These are phyloP conservation scores for Malurus alboscapulatus DNA, from an alignment of 2,113 vertebrate genomes.

Conservation along the genomic window DNA sequence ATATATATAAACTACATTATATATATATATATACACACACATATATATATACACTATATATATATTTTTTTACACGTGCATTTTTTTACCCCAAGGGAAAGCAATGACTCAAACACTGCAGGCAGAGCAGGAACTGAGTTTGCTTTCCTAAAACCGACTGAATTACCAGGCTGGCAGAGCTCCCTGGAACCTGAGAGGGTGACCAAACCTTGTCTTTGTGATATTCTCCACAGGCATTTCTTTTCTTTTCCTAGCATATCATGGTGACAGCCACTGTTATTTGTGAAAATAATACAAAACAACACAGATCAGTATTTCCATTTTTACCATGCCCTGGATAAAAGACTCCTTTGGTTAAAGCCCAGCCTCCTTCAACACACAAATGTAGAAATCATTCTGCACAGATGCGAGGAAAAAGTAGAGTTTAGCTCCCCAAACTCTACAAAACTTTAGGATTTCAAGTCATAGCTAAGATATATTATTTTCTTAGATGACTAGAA, in stretches of 20 bases:
- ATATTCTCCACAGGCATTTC: background rate
- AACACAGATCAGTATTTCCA: constrained; percentile 15
- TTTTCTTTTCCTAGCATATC: background rate
- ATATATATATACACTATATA: background rate
- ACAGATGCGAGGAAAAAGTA: background rate
- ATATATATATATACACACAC: too few species aligned
- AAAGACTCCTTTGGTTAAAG: background rate
- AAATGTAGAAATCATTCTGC: background rate
- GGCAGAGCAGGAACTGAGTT: background rate
- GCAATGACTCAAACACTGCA: background rate
- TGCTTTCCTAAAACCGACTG: constrained; percentile 20
- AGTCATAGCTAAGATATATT: background rate
- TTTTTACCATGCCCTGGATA: background rate
- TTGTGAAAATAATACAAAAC: constrained; percentile 1
- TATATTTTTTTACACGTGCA: background rate
- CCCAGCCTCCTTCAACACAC: background rate
- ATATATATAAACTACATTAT: too few species aligned
- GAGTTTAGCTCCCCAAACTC: background rate
- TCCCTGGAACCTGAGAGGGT: background rate
- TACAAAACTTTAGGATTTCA: background rate
- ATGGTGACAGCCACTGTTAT: background rate
- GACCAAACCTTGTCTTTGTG: background rate
- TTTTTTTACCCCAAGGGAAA: background rate
- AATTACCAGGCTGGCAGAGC: constrained; percentile 21
- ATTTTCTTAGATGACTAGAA: background rate